A percentile compares a stretch with the other conserved stretches of the same genome.
These are phyloP conservation scores for Nemapogon koenigi DNA, from an alignment of 2,888 invertebrate genomes.

Conservation along the genomic window DNA sequence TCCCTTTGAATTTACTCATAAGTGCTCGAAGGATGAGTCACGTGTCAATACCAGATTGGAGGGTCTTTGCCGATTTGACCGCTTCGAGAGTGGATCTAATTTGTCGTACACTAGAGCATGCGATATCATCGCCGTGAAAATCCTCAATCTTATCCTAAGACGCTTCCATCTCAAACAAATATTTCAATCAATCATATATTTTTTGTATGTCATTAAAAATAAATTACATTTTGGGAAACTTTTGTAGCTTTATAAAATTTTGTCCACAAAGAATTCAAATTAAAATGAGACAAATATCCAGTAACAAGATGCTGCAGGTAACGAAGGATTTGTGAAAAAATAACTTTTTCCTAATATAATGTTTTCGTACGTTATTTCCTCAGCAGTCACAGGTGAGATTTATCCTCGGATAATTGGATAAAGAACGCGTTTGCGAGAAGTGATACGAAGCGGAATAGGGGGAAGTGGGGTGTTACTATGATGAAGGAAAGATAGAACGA, in stretches of 20 bases:
- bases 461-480: no score
- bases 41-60: conserved; percentile 36
- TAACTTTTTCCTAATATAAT: conserved; percentile 41
- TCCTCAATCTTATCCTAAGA: no score
- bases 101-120: neutral
- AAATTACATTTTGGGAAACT: no score
- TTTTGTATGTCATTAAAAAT: no score
- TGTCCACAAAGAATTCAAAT: neutral
- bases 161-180: no score
- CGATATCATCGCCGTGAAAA: no score
- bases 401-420: conserved; percentile 65
- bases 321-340: conserved; percentile 38
- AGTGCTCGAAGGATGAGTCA: conserved; percentile 37
- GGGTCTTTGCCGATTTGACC: conserved; percentile 55
- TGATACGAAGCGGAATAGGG: conserved; percentile 51
- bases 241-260: no score
- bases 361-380: conserved; percentile 49
- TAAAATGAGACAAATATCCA: neutral
- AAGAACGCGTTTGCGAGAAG: conserved; percentile 58
- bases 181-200: no score
- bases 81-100: conserved; percentile 57
- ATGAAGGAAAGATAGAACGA: no score
- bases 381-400: conserved; percentile 64
- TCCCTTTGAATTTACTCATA: conserved; percentile 41
- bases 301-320: no score